Base-by-base conservation (phyloP, 2,888 invertebrate genomes). In the Leptopterna dolabrata region DNA sequence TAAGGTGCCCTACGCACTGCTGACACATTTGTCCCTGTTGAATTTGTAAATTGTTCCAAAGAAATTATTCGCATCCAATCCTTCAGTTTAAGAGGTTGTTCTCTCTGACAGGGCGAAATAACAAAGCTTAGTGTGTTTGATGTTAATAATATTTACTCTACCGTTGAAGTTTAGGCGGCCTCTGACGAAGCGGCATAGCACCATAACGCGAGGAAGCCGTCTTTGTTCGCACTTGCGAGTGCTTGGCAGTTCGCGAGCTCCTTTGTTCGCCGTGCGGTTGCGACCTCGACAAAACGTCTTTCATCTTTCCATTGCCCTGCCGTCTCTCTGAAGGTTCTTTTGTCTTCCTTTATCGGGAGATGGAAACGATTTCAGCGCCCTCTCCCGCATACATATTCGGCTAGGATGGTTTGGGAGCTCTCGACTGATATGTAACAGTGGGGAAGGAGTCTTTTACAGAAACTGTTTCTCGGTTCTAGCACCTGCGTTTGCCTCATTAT, bases 361-460 rank as follows among this genome's bases (percentile, higher is more conserved):
- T 63, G 63, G 13, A 27, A 63, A 63, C 63, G 11, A 63, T 11
- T 63, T 63, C 11, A 63, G 27, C 63, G 63, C 63, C 63, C 63
- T 55, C 19, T 63, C 63, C 63, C 27, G 63, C 63, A 63, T 63
- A 63, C 63, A 63, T 63, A 63, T 63, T 63, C 63, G 63, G 63
- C 63, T 4, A 19, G 63, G 63, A 63, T 63, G 19, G 19, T 24
- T 24, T 19, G 63, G 63, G 13, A 63, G 9, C 63, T 24, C 7
- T 19, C 19, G 24, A 63, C 19, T 63, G 63, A 63, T 63, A 27
- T 24, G 63, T 63, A 63, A 63, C 63, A 63, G 24, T 63, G 63
- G 63, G 7, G 19, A 55, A 24, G 63, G 63, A 24, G 24, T 63
- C 63, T 63, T 63, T 63, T 9, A 24, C 63, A 9, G 24, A 11